phyloP scores from a whole-genome alignment of 2,797 vertebrate genomes.

The Geotria australis region DNA sequence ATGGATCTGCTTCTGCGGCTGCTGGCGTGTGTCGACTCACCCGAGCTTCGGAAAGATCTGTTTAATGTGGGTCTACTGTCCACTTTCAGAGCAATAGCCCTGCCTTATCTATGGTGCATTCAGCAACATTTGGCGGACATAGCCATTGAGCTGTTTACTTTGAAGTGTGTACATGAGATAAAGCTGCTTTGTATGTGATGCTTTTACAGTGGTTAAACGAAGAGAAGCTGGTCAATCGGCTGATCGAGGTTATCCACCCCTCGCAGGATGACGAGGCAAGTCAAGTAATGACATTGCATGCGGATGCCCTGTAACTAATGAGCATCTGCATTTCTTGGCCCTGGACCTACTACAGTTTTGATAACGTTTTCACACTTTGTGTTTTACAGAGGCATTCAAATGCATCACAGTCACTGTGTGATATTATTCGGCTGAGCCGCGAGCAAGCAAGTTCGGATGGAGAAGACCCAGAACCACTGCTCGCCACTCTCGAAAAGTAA shows the following conservation, averaged over 20 bases:
- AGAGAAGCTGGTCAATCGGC: slow-evolving; percentile 54
- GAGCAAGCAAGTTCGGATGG: slow-evolving; percentile 72
- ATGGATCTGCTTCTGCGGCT: slow-evolving; percentile 85
- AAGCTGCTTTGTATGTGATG: background rate
- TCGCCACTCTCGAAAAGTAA: slow-evolving; percentile 67
- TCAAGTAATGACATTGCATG: slow-evolving; percentile 1
- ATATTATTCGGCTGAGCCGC: slow-evolving; percentile 71
- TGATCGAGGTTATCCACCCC: slow-evolving; percentile 54
- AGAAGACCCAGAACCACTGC: slow-evolving; percentile 45
- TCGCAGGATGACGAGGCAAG: slow-evolving; percentile 70
- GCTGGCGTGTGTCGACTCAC: slow-evolving; percentile 75
- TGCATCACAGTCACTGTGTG: slow-evolving; percentile 80
- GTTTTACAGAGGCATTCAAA: slow-evolving; percentile 59
- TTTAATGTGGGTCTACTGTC: slow-evolving; percentile 38
- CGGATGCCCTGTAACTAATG: no score
- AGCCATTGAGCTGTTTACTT: no score
- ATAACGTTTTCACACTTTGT: no score
- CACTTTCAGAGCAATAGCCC: no score
- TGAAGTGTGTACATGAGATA: no score
- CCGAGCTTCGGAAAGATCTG: slow-evolving; percentile 51
- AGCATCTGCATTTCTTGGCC: no score
- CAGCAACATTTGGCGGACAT: no score
- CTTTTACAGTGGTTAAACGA: slow-evolving; percentile 55
- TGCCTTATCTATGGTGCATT: no score
- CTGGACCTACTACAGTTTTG: no score